phyloP scores from a whole-genome alignment of 2,888 invertebrate species.

The Metacarcinus magister region DNA sequence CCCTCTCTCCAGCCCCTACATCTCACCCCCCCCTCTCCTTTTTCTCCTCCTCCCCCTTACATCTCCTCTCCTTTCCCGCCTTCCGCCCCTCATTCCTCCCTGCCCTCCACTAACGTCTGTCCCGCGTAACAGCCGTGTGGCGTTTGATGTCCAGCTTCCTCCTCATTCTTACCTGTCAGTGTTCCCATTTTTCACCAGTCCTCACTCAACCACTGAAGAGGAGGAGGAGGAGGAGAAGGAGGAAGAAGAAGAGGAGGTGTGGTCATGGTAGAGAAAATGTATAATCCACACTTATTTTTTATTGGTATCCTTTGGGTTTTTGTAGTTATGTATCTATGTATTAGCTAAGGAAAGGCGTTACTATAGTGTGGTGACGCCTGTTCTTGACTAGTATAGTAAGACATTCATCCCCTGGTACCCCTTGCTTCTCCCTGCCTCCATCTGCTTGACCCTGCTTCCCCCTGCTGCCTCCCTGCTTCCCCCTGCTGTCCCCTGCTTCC shows the following conservation, averaged over 20 bases:
- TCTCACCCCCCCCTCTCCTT: background rate
- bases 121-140: background rate
- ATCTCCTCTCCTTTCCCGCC: background rate
- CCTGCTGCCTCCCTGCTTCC: too few relatives aligned
- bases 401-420: too few relatives aligned
- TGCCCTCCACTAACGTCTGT: background rate
- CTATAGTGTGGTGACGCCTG: too few relatives aligned
- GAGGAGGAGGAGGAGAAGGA: conserved; percentile 12
- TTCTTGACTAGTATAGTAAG: too few relatives aligned
- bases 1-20: background rate
- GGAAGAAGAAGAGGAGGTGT: background rate
- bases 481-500: too few relatives aligned
- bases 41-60: background rate
- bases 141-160: conserved; percentile 26
- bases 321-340: too few relatives aligned
- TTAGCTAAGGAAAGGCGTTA: too few relatives aligned
- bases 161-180: conserved; percentile 1
- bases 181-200: background rate
- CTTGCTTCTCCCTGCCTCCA: too few relatives aligned
- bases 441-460: too few relatives aligned
- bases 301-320: too few relatives aligned
- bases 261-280: background rate
- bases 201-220: background rate
- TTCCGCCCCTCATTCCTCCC: conserved; percentile 10
- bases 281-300: too few relatives aligned